phyloP scores from a whole-genome alignment of 2,113 vertebrate genomes.

The Eptesicus fuscus region DNA sequence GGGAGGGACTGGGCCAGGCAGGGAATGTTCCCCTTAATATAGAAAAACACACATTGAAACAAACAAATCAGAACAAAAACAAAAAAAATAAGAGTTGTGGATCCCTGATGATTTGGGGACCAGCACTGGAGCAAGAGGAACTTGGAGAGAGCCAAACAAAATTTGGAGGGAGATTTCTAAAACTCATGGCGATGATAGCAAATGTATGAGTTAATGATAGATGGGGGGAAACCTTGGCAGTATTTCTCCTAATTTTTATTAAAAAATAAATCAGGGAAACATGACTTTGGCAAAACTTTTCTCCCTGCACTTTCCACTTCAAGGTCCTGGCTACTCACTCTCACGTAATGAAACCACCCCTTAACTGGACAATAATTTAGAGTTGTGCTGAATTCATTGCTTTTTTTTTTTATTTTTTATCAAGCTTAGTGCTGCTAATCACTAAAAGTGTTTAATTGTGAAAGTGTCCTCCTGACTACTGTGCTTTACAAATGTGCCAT shows the following conservation, averaged over 20 bases:
- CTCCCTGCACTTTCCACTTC: background rate
- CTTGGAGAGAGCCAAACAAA: background rate
- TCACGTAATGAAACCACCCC: background rate
- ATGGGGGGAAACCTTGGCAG: background rate
- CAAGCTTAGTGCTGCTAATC: slow-evolving; percentile 17
- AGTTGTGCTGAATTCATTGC: slow-evolving; percentile 10
- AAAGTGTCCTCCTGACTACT: slow-evolving; percentile 67
- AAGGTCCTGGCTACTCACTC: background rate
- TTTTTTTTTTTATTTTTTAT: slow-evolving; percentile 44
- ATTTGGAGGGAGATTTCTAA: background rate
- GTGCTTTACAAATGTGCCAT: slow-evolving; percentile 56
- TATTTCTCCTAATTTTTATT: slow-evolving; percentile 38
- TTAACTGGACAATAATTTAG: slow-evolving; percentile 30
- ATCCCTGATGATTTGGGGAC: background rate
- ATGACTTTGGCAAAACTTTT: background rate
- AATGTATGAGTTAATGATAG: slow-evolving; percentile 12
- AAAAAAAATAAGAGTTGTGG: background rate
- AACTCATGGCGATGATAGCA: background rate
- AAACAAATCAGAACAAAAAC: background rate
- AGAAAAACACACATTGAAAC: background rate
- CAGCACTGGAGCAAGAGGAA: background rate
- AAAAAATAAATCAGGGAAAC: slow-evolving; percentile 44
- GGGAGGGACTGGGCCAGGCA: too few species aligned
- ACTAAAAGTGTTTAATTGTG: slow-evolving; percentile 67
- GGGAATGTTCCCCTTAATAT: background rate